Conservation (phyloP, 2,888 invertebrate species). For the Lobophora halterata region DNA sequence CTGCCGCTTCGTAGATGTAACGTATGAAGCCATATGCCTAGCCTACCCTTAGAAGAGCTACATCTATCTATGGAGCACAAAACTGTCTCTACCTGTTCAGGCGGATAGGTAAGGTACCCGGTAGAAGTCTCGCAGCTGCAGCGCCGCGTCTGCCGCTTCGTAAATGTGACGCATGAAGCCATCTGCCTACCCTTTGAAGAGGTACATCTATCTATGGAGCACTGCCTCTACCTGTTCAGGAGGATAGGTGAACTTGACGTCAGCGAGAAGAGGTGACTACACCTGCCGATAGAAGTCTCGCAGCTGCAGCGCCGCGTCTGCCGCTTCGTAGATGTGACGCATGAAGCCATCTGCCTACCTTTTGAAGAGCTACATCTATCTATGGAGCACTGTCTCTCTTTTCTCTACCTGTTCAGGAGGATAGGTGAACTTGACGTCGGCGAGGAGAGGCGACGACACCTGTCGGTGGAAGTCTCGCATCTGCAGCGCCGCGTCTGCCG, state of each 20-base stretch:
- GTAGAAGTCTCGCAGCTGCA: conserved; percentile 85
- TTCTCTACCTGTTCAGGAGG: conserved; percentile 71
- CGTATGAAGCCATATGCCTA: too few relatives aligned
- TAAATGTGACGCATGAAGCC: too few relatives aligned
- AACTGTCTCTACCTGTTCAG: conserved; percentile 78
- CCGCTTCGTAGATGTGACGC: conserved; percentile 86
- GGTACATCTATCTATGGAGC: too few relatives aligned
- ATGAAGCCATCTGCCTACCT: conserved; percentile 80
- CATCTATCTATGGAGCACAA: too few relatives aligned
- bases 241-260: conserved; percentile 84
- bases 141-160: too few relatives aligned
- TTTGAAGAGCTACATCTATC: neutral
- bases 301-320: conserved; percentile 84
- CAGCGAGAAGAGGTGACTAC: conserved; percentile 83
- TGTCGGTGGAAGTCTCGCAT: conserved; percentile 84
- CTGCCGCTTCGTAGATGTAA: too few relatives aligned
- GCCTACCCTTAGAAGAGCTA: too few relatives aligned
- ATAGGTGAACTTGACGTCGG: conserved; percentile 84
- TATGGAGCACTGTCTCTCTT: neutral
- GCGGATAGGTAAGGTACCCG: conserved; percentile 83
- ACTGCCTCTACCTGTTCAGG: conserved; percentile 77
- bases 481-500: conserved; percentile 84
- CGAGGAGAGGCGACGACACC: conserved; percentile 84
- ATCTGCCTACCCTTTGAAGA: too few relatives aligned
- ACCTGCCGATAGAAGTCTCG: conserved; percentile 85